These are phyloP conservation scores for Goniozus legneri DNA, from an alignment of 1,140 invertebrate genomes.

Conservation along the genomic window DNA sequence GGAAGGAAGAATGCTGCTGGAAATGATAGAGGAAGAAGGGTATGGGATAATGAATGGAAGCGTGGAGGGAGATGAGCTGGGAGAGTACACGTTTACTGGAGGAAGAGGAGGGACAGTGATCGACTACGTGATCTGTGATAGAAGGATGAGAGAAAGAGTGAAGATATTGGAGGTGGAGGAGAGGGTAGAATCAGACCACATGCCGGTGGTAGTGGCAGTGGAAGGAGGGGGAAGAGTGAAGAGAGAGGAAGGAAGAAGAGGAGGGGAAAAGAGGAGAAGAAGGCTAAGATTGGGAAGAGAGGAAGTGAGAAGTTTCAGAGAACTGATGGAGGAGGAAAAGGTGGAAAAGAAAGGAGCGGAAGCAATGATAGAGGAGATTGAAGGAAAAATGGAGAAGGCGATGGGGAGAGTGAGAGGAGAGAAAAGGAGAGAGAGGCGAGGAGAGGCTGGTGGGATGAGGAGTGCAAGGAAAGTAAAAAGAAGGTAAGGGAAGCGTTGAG, in stretches of 20 bases:
- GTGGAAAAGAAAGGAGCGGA: background rate
- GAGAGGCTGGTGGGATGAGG: too few species aligned
- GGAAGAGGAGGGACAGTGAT: background rate
- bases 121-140: background rate
- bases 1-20: background rate
- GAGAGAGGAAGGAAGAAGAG: background rate
- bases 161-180: background rate
- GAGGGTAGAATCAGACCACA: background rate
- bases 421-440: too few species aligned
- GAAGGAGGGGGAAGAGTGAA: background rate
- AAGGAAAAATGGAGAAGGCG: background rate
- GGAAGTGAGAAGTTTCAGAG: background rate
- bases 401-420: background rate
- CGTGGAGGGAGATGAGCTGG: background rate
- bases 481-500: too few species aligned
- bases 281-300: background rate
- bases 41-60: background rate
- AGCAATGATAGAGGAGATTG: background rate
- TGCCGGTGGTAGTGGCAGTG: background rate
- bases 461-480: too few species aligned
- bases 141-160: background rate
- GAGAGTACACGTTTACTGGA: background rate
- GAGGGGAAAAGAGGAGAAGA: background rate
- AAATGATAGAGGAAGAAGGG: background rate
- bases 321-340: background rate